Evolutionary conservation across 2,797 vertebrate species (phyloP).

Genomic region (Pelochelys cantorii): DNA sequence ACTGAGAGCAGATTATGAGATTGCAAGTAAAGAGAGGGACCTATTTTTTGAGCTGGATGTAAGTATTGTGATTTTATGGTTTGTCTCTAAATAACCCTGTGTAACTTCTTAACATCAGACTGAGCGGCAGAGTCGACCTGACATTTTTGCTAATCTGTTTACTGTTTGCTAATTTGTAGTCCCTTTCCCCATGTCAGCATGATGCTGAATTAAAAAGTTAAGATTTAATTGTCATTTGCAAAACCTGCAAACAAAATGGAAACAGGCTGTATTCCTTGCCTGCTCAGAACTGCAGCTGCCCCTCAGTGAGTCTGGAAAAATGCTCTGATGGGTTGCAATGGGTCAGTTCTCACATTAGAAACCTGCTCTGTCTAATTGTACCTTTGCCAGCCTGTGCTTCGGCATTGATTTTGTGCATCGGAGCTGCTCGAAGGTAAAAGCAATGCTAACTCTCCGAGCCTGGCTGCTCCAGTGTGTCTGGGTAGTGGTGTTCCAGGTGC

Average conservation of each 20-base stretch:
- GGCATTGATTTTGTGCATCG: background rate
- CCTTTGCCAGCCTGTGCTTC: background rate
- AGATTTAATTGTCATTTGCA: background rate
- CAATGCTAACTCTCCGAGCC: background rate
- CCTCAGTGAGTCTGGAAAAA: background rate
- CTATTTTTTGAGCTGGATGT: constrained; percentile 98
- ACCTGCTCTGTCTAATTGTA: background rate
- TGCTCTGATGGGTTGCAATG: background rate
- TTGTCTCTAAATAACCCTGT: background rate
- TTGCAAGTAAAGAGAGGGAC: constrained; percentile 97
- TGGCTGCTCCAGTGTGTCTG: background rate
- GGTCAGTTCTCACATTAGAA: background rate
- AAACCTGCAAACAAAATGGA: background rate
- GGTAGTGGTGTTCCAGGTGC: background rate
- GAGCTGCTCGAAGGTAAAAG: constrained; percentile 5
- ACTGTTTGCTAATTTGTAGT: background rate
- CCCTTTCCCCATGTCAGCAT: background rate
- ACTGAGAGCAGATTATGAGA: constrained; percentile 98
- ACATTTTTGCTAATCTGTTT: background rate
- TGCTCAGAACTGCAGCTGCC: background rate
- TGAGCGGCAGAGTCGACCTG: background rate
- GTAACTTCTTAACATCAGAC: background rate
- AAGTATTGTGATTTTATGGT: constrained; percentile 78
- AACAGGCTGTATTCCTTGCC: background rate
- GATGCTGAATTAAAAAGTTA: background rate